Base-by-base conservation (phyloP, 37 sponge, comb jelly and placozoan genomes). In the Agelas oroides region DNA sequence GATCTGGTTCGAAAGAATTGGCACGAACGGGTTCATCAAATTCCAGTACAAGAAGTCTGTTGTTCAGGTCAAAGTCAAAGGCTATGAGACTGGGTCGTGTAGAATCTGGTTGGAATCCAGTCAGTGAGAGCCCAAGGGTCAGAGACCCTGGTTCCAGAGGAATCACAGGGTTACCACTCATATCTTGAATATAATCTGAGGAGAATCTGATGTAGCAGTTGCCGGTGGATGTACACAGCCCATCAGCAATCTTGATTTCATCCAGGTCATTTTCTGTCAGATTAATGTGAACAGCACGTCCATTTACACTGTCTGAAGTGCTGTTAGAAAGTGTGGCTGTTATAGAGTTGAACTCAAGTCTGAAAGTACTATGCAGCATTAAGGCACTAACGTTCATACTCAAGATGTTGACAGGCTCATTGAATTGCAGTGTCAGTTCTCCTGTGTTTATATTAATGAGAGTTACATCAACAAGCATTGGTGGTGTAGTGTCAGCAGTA, bases 11-110 rank as follows among this genome's bases (percentile, higher is more conserved):
- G 46, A 94, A 86, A 5, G 68, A 31, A 19, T 70, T 64, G 18
- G 59, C 73, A 21, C 86, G 38, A 14, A 97, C 95, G 6, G 89
- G 83, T 59, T 97, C 97, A 78, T 94, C 87, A 83, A 94, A 94
- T 23, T 59, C 79, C 28, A 97, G 66, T 23, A 77, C 78, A 14
- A 97, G 58, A 0, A 66, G 58, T 27, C 89, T 65, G 16, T 40
- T 78, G 71, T 96, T 87, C 33, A 96, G 53, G 34, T 96, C 92
- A 58, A 97, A 70, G 40, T 91, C 87, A 70, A 97, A 97, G 0
- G 77, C 84, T 34, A 75, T 94, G 23, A 94, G 60, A 20, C 86
- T 75, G 5, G 95, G 95, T 31, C 54, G 23, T 34, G 82, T 83
- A 38, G 68, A 56, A 69, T 97, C 97, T 59, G 56, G 30, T 24